Percentiles rank a stretch among this genome's conserved stretches.
Evolutionary conservation across 2,888 invertebrate species (phyloP).

Genomic region (Rhingia campestris): DNA sequence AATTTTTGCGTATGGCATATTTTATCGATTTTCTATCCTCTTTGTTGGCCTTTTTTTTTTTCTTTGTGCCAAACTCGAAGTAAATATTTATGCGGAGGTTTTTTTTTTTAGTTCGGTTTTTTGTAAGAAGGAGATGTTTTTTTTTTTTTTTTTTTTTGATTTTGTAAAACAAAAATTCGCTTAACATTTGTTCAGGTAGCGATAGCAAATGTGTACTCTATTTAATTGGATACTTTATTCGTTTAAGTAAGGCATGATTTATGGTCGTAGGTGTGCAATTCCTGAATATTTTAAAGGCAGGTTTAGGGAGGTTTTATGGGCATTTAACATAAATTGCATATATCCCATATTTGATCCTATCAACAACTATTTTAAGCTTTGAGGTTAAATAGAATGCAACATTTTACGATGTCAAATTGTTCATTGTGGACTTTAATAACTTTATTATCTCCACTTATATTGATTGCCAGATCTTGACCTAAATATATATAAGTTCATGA

Average conservation of each 20-base stretch:
- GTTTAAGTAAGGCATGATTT: neutral
- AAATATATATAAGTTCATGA: no score
- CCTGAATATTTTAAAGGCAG: neutral
- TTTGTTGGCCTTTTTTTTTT: neutral
- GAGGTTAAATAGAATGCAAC: no score
- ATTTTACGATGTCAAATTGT: no score
- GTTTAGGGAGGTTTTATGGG: neutral
- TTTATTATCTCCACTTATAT: no score
- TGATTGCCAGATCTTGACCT: no score
- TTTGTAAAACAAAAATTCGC: neutral
- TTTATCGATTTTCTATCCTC: slow-evolving; percentile 20
- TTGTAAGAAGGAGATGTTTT: neutral
- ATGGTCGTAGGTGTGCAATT: neutral
- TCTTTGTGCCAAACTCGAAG: slow-evolving; percentile 1
- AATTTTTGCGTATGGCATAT: slow-evolving; percentile 18
- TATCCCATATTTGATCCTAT: no score
- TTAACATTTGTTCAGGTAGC: neutral
- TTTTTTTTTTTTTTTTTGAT: neutral
- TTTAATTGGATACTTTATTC: neutral
- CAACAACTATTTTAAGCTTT: no score
- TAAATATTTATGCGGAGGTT: neutral
- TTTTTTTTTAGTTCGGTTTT: neutral
- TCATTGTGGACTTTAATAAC: no score
- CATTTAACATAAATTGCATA: neutral
- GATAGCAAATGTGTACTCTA: neutral